These are phyloP conservation scores for Aphis craccivora DNA, from an alignment of 1,140 invertebrate species.

Conservation along the genomic window DNA sequence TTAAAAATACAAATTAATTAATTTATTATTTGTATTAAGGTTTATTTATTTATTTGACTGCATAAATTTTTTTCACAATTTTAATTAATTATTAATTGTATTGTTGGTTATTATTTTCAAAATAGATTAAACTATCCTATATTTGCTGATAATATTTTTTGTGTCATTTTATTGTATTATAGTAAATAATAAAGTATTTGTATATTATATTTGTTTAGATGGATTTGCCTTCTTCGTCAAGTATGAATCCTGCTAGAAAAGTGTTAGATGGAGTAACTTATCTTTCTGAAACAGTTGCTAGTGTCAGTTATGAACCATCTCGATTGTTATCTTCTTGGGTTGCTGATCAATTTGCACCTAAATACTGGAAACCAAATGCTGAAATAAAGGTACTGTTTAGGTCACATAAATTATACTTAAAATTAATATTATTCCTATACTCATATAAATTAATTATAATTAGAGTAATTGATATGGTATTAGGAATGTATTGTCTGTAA, in stretches of 20 bases:
- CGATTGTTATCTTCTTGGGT: conserved; percentile 76
- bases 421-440: neutral
- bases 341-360: conserved; percentile 79
- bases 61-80: neutral
- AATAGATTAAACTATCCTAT: neutral
- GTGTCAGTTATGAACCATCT: conserved; percentile 75
- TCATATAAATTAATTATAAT: conserved; percentile 34
- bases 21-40: too few relatives aligned
- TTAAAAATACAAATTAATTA: too few relatives aligned
- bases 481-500: conserved; percentile 75
- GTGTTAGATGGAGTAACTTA: conserved; percentile 78
- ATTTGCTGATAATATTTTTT: too few relatives aligned
- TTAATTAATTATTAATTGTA: neutral
- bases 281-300: conserved; percentile 75
- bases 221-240: conserved; percentile 47
- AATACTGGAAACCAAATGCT: conserved; percentile 82
- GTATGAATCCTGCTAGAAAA: conserved; percentile 74
- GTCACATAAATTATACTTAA: neutral
- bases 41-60: too few relatives aligned
- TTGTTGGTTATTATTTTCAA: neutral
- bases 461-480: conserved; percentile 59
- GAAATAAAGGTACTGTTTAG: conserved; percentile 70
- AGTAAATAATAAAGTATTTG: neutral
- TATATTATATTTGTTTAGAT: conserved; percentile 33
- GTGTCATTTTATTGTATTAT: neutral